Evolutionary conservation across 2,113 vertebrate genomes (phyloP).

Genomic region (Synodontis membranacea): DNA sequence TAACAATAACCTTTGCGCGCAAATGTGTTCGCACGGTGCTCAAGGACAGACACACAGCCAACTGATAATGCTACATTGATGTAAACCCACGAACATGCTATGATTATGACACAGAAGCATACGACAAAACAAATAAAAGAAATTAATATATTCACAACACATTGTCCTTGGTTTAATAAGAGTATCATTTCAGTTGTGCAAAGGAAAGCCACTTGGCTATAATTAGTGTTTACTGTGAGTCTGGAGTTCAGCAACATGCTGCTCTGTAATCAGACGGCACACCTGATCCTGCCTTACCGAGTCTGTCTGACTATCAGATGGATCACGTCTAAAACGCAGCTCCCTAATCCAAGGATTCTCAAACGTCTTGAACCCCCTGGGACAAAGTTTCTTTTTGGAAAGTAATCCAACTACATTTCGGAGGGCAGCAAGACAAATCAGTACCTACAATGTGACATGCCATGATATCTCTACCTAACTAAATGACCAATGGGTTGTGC

Average conservation of each 20-base stretch:
- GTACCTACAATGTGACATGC: too few species aligned
- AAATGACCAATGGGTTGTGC: background rate
- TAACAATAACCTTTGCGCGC: background rate
- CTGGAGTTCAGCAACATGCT: constrained; percentile 4
- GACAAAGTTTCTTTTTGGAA: background rate
- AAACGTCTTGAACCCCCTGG: background rate
- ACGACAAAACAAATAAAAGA: background rate
- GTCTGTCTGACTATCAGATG: background rate
- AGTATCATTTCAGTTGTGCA: background rate
- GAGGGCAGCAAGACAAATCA: background rate
- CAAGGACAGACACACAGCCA: background rate
- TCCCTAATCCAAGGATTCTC: background rate
- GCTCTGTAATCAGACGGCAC: constrained; percentile 29
- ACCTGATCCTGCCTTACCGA: constrained; percentile 9
- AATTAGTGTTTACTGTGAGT: constrained; percentile 27
- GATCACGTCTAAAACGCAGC: background rate
- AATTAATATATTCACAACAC: background rate
- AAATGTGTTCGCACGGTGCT: background rate
- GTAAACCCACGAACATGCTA: background rate
- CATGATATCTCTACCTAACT: background rate
- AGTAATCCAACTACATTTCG: background rate
- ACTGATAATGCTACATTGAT: background rate
- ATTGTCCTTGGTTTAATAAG: background rate
- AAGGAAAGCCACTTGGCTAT: background rate
- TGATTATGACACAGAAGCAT: background rate